A percentile compares a stretch with the other conserved stretches of the same genome.
These are phyloP conservation scores for Argyresthia albistria DNA, from an alignment of 2,888 invertebrate genomes.

Conservation along the genomic window DNA sequence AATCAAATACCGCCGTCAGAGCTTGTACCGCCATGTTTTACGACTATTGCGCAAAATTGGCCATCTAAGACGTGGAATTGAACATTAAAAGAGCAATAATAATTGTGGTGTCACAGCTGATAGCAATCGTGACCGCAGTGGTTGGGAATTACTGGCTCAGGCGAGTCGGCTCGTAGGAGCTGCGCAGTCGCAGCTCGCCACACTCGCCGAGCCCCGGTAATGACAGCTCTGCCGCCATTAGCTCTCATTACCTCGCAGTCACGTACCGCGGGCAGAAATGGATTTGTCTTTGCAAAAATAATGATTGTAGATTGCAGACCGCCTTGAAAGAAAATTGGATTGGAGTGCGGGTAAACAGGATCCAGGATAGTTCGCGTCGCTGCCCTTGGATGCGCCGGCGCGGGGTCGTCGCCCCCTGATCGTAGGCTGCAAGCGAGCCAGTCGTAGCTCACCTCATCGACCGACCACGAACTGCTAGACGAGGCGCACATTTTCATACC, in stretches of 20 bases:
- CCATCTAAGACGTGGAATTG: conserved; percentile 5
- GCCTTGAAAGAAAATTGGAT: conserved; percentile 66
- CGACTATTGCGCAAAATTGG: neutral
- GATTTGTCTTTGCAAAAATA: conserved; percentile 72
- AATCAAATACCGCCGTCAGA: too few relatives aligned
- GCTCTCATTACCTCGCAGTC: conserved; percentile 64
- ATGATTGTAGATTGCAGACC: conserved; percentile 67
- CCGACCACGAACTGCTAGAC: neutral
- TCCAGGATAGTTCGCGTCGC: conserved; percentile 24
- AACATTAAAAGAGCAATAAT: conserved; percentile 26
- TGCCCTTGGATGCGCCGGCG: conserved; percentile 23
- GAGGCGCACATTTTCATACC: too few relatives aligned
- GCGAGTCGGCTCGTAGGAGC: conserved; percentile 12
- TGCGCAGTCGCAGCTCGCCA: conserved; percentile 17
- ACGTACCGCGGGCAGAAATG: conserved; percentile 65
- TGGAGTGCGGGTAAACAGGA: conserved; percentile 56
- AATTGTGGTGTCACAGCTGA: conserved; percentile 32
- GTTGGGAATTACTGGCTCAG: conserved; percentile 15
- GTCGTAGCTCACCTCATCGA: neutral
- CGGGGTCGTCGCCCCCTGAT: neutral
- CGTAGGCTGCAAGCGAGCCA: neutral
- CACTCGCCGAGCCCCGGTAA: conserved; percentile 37
- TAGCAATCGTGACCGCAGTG: conserved; percentile 28
- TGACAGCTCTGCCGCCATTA: conserved; percentile 60
- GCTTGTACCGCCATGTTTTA: too few relatives aligned